Conservation (phyloP, 2,797 vertebrate genomes). For the Pipistrellus pygmaeus region DNA sequence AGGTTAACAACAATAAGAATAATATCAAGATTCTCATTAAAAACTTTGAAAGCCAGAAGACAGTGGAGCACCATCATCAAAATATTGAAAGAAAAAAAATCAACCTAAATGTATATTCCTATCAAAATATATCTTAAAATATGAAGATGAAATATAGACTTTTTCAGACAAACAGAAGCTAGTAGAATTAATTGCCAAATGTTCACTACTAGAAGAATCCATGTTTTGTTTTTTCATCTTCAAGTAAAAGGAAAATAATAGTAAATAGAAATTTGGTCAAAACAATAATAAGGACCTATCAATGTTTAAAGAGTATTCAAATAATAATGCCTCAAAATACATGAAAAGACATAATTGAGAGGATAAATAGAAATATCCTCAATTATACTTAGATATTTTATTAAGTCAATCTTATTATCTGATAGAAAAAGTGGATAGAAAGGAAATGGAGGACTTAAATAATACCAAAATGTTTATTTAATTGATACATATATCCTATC, state of each 20-base stretch:
- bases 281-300: not conserved
- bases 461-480: not conserved
- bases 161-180: not conserved
- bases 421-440: not conserved
- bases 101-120: not conserved
- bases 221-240: not conserved
- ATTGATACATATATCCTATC: too few species aligned
- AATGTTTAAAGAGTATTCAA: not conserved
- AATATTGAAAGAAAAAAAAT: not conserved
- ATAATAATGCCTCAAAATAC: not conserved
- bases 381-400: not conserved
- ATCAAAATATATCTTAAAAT: not conserved
- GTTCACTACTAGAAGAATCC: not conserved
- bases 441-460: not conserved
- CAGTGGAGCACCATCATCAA: not conserved
- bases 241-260: not conserved
- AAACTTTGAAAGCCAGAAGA: not conserved
- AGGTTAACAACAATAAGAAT: not conserved
- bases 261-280: not conserved
- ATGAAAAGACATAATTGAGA: not conserved
- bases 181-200: not conserved
- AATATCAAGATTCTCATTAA: not conserved
- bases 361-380: not conserved
- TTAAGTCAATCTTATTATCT: not conserved
- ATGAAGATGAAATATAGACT: not conserved